Conservation (phyloP, 2,888 invertebrate genomes). For the Frankliniella fusca region DNA sequence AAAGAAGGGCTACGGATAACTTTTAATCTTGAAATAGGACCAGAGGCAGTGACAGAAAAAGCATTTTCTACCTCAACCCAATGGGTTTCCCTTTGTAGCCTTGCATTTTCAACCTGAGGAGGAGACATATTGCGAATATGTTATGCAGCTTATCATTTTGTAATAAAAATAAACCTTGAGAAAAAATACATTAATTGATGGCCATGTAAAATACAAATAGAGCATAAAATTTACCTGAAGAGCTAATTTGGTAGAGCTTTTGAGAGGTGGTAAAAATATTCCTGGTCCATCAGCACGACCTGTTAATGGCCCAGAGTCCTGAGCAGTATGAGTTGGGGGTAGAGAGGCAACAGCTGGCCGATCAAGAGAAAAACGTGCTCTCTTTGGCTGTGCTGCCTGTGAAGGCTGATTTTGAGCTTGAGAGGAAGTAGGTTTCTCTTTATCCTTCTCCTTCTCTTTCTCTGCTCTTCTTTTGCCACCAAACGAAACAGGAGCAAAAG, state of each 20-base stretch:
- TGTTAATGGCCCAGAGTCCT: background rate
- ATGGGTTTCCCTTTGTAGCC: background rate
- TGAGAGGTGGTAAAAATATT: background rate
- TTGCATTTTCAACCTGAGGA: background rate
- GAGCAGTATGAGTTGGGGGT: background rate
- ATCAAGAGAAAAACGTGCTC: background rate
- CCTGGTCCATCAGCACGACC: background rate
- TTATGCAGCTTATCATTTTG: background rate
- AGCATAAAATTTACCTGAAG: background rate
- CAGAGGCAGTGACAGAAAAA: conserved; percentile 47
- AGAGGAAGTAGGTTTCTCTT: background rate
- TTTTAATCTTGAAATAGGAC: conserved; percentile 56
- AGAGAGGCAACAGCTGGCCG: background rate
- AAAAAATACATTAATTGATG: background rate
- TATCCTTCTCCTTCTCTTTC: conserved; percentile 15
- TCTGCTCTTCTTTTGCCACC: conserved; percentile 23
- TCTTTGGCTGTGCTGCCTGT: background rate
- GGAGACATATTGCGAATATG: background rate
- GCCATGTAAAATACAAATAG: background rate
- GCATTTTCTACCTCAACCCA: conserved; percentile 29
- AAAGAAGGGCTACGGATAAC: conserved; percentile 43
- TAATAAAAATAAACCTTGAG: background rate
- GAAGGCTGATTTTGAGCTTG: background rate
- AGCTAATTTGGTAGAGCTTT: background rate
- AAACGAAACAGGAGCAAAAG: conserved; percentile 11